phyloP scores from a whole-genome alignment of 2,797 vertebrate species.

The Pampus argenteus region DNA sequence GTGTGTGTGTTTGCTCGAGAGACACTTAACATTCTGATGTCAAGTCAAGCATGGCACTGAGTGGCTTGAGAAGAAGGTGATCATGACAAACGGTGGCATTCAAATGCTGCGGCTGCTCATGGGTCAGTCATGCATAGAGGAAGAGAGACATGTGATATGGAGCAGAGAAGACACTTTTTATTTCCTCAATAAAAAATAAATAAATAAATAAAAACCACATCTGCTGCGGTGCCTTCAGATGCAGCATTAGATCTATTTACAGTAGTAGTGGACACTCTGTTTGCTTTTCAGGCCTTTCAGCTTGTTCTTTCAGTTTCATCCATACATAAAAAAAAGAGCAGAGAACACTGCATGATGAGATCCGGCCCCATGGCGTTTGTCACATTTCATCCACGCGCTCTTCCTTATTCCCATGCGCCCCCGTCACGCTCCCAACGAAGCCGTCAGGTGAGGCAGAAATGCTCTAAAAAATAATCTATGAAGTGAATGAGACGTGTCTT shows the following conservation, averaged over 20 bases:
- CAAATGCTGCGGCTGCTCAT: background rate
- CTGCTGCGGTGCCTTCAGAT: background rate
- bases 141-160: constrained; percentile 5
- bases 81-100: constrained; percentile 42
- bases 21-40: constrained; percentile 26
- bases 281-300: background rate
- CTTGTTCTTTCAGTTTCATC: background rate
- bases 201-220: too few relatives aligned
- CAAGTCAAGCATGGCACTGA: constrained; percentile 23
- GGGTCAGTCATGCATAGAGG: constrained; percentile 24
- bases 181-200: background rate
- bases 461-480: constrained; percentile 36
- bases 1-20: constrained; percentile 16
- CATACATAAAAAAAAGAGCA: constrained; percentile 5
- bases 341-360: constrained; percentile 3
- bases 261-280: background rate
- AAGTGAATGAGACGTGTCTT: constrained; percentile 27
- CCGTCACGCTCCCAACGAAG: constrained; percentile 9
- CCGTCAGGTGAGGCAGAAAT: constrained; percentile 28
- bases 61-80: constrained; percentile 34
- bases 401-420: constrained; percentile 8
- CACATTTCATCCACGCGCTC: constrained; percentile 25
- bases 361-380: constrained; percentile 42
- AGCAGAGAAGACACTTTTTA: constrained; percentile 10
- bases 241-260: background rate